Conservation (phyloP, 2,113 vertebrate species). For the Aspidoscelis tigris region DNA sequence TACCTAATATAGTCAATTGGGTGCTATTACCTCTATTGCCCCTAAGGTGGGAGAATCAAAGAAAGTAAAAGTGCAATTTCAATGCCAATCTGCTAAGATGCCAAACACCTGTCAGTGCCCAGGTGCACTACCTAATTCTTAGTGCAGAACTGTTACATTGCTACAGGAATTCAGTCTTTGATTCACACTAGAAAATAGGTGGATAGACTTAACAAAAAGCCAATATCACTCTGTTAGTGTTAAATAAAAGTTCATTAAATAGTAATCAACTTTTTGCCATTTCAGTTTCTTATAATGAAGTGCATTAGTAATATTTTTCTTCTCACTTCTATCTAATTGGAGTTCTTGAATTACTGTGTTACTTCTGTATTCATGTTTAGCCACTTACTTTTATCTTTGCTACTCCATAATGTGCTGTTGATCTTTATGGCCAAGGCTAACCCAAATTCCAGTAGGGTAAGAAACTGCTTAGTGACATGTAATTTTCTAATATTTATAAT, state of each 20-base stretch:
- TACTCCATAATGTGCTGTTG: not conserved
- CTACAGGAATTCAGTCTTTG: not conserved
- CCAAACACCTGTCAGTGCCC: not conserved
- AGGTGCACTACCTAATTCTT: not conserved
- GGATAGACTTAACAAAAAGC: not conserved
- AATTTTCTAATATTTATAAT: not conserved
- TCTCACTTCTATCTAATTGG: too few relatives aligned
- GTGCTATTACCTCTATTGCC: not conserved
- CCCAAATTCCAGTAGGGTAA: not conserved
- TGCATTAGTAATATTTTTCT: not conserved
- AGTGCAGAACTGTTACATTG: not conserved
- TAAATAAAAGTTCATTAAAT: not conserved
- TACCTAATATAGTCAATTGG: not conserved
- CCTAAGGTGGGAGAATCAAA: not conserved
- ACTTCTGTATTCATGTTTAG: not conserved
- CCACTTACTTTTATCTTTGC: not conserved
- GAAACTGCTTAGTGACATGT: too few relatives aligned
- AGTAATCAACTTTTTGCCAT: not conserved
- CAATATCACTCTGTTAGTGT: not conserved
- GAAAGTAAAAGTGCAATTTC: not conserved
- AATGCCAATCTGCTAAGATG: not conserved
- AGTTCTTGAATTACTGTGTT: conserved; percentile 1
- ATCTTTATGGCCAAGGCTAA: not conserved
- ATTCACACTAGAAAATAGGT: not conserved
- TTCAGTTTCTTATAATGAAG: not conserved